Conservation (phyloP, 2,797 vertebrate species). For the Arnoldichthys spilopterus region DNA sequence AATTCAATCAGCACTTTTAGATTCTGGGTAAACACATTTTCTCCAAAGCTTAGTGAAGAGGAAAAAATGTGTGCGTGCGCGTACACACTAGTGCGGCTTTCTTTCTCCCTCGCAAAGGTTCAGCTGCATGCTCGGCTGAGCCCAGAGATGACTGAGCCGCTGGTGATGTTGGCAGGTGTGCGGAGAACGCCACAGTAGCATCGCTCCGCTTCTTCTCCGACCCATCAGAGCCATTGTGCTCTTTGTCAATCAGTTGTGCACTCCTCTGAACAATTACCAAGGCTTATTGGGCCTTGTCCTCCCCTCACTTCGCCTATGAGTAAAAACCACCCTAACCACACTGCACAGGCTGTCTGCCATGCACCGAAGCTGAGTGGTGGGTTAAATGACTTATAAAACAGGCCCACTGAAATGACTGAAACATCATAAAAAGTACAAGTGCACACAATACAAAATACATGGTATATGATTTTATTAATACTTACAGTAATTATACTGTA, state of each 20-base stretch:
- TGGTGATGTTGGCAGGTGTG: constrained; percentile 54
- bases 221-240: constrained; percentile 56
- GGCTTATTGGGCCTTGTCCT: constrained; percentile 14
- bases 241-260: constrained; percentile 58
- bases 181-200: constrained; percentile 35
- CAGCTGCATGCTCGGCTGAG: constrained; percentile 46
- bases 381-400: constrained; percentile 8
- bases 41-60: constrained; percentile 30
- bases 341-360: neutral
- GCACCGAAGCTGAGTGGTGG: neutral
- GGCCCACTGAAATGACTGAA: neutral
- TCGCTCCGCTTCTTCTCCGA: constrained; percentile 36
- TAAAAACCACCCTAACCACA: constrained; percentile 36
- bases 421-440: neutral
- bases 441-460: neutral
- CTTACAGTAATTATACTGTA: neutral
- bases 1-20: constrained; percentile 41
- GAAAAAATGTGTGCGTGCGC: constrained; percentile 17
- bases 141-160: constrained; percentile 44
- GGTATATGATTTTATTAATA: neutral
- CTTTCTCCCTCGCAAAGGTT: constrained; percentile 37
- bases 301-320: constrained; percentile 20
- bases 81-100: neutral
- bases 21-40: constrained; percentile 43
- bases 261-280: constrained; percentile 45